Evolutionary conservation across 1,140 invertebrate genomes (phyloP).

Genomic region (Bombus soroeensis): DNA sequence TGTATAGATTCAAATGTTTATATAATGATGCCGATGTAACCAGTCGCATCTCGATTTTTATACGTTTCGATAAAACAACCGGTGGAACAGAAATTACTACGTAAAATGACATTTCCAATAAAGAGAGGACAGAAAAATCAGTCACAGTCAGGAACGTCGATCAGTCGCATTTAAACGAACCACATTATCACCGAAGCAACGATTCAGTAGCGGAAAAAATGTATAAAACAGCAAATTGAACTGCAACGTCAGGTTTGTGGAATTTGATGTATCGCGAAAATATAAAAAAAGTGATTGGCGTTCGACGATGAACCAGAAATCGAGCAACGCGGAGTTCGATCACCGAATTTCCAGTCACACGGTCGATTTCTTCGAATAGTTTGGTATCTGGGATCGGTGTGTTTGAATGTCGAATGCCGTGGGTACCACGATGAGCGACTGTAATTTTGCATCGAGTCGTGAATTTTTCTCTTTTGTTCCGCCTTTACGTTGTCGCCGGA

Average conservation of each 20-base stretch:
- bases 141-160: neutral
- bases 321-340: neutral
- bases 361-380: conserved; percentile 22
- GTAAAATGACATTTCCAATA: no score
- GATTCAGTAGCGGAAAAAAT: no score
- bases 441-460: conserved; percentile 8
- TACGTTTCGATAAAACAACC: no score
- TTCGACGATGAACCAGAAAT: neutral
- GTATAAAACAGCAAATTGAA: neutral
- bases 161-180: neutral
- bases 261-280: neutral
- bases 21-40: no score
- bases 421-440: neutral
- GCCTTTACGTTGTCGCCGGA: neutral
- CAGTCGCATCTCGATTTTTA: no score
- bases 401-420: conserved; percentile 3
- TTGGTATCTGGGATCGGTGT: neutral
- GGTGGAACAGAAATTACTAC: no score
- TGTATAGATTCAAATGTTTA: no score
- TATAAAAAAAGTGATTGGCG: conserved; percentile 14
- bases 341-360: neutral
- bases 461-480: conserved; percentile 23
- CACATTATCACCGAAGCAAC: neutral
- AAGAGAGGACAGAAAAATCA: no score
- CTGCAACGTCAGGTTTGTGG: neutral